Conservation (phyloP, 2,113 vertebrate genomes). For the Ageneiosus marmoratus region DNA sequence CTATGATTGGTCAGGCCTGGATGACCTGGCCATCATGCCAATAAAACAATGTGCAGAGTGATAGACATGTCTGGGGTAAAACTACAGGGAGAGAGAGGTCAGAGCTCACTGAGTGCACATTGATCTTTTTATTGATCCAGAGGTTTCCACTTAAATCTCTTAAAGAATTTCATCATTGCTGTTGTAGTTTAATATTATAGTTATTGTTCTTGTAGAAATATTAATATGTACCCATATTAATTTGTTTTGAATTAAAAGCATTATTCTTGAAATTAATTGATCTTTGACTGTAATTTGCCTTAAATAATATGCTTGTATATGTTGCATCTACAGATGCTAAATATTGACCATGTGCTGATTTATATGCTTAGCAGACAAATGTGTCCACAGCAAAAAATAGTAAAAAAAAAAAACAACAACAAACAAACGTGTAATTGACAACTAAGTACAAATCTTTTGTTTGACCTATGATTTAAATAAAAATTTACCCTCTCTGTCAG, state of each 20-base stretch:
- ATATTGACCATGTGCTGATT: neutral
- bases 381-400: constrained; percentile 42
- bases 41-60: constrained; percentile 55
- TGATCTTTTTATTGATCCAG: constrained; percentile 67
- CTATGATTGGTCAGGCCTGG: constrained; percentile 55
- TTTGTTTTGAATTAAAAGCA: neutral
- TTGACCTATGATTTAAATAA: constrained; percentile 58
- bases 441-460: constrained; percentile 59
- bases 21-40: constrained; percentile 56
- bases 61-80: constrained; percentile 69
- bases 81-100: constrained; percentile 57
- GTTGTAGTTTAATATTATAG: constrained; percentile 3
- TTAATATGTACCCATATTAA: neutral
- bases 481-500: constrained; percentile 52
- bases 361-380: constrained; percentile 11
- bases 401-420: neutral
- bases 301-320: too few species aligned
- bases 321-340: neutral
- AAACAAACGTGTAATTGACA: constrained; percentile 62
- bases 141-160: constrained; percentile 60
- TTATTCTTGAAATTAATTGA: neutral
- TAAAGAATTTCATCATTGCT: constrained; percentile 48
- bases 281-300: neutral
- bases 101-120: constrained; percentile 59
- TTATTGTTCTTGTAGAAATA: constrained; percentile 13